Conservation (phyloP, 2,113 vertebrate species). For the Brienomyrus longianalis region DNA sequence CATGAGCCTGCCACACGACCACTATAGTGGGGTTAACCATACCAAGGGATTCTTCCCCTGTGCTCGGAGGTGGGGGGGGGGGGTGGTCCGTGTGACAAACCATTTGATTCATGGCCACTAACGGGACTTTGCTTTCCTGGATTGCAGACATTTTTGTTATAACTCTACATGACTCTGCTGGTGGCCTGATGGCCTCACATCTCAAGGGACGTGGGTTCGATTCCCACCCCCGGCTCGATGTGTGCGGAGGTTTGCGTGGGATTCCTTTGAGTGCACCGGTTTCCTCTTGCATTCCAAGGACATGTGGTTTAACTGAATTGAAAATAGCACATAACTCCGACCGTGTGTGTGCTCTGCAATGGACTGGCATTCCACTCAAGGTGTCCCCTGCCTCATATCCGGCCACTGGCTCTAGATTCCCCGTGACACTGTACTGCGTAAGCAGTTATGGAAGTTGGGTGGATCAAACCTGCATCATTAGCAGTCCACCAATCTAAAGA, state of each 20-base stretch:
- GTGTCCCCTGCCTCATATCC: background rate
- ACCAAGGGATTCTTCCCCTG: background rate
- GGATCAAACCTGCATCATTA: background rate
- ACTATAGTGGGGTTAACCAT: background rate
- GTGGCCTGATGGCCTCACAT: background rate
- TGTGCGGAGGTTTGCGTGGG: background rate
- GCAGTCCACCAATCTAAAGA: background rate
- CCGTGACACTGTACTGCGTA: background rate
- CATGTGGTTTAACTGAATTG: slow-evolving; percentile 2
- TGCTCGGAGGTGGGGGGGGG: background rate
- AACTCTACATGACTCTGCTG: background rate
- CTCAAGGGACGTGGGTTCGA: background rate
- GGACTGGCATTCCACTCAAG: background rate
- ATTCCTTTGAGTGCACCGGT: background rate
- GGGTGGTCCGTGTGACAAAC: background rate
- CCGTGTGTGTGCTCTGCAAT: background rate
- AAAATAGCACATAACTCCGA: background rate
- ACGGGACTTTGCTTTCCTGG: background rate
- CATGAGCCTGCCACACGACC: background rate
- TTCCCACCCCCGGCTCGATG: background rate
- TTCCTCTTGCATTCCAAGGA: background rate
- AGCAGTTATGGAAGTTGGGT: background rate
- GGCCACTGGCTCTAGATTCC: background rate
- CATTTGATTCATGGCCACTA: background rate
- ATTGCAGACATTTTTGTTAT: background rate